Base-by-base conservation (phyloP, 2,888 invertebrate species). In the Tyria jacobaeae region DNA sequence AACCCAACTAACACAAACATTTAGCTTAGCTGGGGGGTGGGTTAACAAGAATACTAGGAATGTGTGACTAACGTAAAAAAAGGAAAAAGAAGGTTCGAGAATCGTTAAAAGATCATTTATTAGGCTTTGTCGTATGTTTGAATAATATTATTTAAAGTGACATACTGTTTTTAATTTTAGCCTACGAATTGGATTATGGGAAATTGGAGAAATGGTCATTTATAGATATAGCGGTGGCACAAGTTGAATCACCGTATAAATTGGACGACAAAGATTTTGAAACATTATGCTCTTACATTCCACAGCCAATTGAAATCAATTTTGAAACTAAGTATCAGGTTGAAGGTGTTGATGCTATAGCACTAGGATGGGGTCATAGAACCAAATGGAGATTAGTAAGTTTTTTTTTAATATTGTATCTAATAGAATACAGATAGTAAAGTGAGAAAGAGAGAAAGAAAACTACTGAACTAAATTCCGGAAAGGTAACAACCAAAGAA, bases 171-270 rank as follows among this genome's bases (percentile, higher is more conserved):
- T 57, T 25, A 14, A 31, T 72, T 80, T 6, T 65, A 87, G 87
- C 60, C 6, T 87, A 86, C 62, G 66, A 79, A 3, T 70, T 86
- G 4, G 76, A 77, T 24, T 83, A 79, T 52, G 63, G 57, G 1
- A 74, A 71, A 15, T 58, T 85, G 10, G 80, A 80, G 9, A 74
- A 76, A 25, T 89, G 89, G 89, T 66, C 84, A 0, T 55, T 60
- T 3, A 71, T 82, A 15, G 89, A 89, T 52, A 85, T 89, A 60
- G 88, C 82, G 0, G 60, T 86, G 2, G 81, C 77, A 0, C 77
- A 81, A 73, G 85, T 87, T 2, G 85, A 88, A 15, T 71, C 78
- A 0, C 73, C 80, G 0, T 86, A 68, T 50, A 56, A 76, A 6
- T 73, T 78, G 15, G 27, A 57, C 0, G 76, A 80, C 39, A 2